Conservation (phyloP, 30 jellyfish, hydroid and myxozoan species). For the Mastigias papua region DNA sequence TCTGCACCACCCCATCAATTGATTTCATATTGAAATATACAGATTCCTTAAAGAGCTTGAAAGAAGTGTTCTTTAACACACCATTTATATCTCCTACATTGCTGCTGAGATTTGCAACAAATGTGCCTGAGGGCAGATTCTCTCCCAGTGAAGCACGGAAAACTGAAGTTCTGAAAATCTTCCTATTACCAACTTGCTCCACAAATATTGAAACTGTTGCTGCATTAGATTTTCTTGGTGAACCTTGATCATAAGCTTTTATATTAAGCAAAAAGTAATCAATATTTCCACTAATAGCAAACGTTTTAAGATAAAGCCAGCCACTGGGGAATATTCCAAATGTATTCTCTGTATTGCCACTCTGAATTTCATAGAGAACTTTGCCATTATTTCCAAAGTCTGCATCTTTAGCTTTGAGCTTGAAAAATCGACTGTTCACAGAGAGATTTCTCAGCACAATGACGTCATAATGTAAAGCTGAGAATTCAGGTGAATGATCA, state of each 20-base stretch:
- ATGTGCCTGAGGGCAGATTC: slow-evolving; percentile 27
- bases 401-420: slow-evolving; percentile 29
- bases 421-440: slow-evolving; percentile 58
- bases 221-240: slow-evolving; percentile 8
- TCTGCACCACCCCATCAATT: slow-evolving; percentile 52
- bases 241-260: slow-evolving; percentile 65
- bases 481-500: slow-evolving; percentile 50
- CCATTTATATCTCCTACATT: not conserved
- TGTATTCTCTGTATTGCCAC: slow-evolving; percentile 63
- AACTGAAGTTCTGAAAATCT: slow-evolving; percentile 26
- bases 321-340: slow-evolving; percentile 84
- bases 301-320: slow-evolving; percentile 53
- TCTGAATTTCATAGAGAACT: slow-evolving; percentile 22
- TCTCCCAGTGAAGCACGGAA: slow-evolving; percentile 8
- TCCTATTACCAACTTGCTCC: not conserved
- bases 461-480: slow-evolving; percentile 21
- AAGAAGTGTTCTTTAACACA: not conserved
- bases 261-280: slow-evolving; percentile 30
- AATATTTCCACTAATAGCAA: slow-evolving; percentile 10
- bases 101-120: slow-evolving; percentile 28
- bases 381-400: slow-evolving; percentile 64
- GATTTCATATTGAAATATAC: not conserved
- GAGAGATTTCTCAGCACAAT: slow-evolving; percentile 30
- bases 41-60: slow-evolving; percentile 5
- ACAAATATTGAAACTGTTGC: slow-evolving; percentile 55